Evolutionary conservation across 2,797 vertebrate species (phyloP), one percentile per base, ranked within the genome.

Genomic region (Xiphophorus birchmanni): DNA sequence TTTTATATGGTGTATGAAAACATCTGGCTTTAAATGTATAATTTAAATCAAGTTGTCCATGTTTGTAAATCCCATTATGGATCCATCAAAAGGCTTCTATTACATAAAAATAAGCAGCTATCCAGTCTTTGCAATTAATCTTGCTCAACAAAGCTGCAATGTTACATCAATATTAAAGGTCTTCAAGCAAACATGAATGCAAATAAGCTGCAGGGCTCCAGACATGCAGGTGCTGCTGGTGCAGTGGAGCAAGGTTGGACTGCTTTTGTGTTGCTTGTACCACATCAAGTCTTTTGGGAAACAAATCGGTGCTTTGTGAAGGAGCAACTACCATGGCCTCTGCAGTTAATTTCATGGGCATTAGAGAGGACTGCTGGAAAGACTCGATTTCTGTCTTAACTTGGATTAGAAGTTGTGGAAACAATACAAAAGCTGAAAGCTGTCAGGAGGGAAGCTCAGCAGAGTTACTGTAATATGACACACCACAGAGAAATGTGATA

Each of bases 271-370:
- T 44, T 44, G 23, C 15, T 73, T 63, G 32, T 47, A 50, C 78
- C 40, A 40, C 32, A 2, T 32, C 63, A 56, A 18, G 42, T n/a
- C 13, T 45, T 45, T 79, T 40, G 35, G 82, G 73, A 71, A 44
- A 35, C 69, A 73, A 45, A 71, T 80, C 56, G 37, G 73, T 12
- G 11, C 58, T 65, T 54, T 75, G 75, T 48, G 75, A 73, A 50
- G 67, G n/a, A 76, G 71, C 52, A 60, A 65, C 81, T 44, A 42
- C 50, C 76, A 75, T 48, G 71, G 65, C 56, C 77, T 71, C 58
- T 45, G 47, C 74, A 82, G 80, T 85, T 94, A 82, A 93, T 94
- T 94, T 94, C 87, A 93, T 80, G 91, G 90, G 77, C 86, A 85
- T 92, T 90, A 90, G 67, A 80, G 77, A 78, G 71, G 72, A 80